A percentile compares a stretch with the other conserved stretches of the same genome.
Evolutionary conservation across 35 echinoderm and acorn worm species (phyloP).

Genomic region (Apostichopus parvimensis): DNA sequence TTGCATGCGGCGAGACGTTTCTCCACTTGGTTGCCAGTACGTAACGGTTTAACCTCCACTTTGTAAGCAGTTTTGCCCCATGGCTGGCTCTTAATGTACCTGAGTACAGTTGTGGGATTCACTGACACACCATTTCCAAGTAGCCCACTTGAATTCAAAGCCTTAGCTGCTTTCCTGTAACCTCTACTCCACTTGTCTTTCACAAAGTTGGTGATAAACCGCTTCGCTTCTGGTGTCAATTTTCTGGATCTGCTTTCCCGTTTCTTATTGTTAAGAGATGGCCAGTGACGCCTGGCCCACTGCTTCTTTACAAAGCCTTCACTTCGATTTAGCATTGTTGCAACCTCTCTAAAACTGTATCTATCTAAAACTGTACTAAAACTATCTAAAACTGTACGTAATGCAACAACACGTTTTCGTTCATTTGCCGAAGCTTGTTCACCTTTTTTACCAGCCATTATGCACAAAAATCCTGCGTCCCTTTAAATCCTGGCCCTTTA

Average conservation of each 20-base stretch:
- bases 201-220: conserved; percentile 34
- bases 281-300: conserved; percentile 28
- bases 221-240: conserved; percentile 20
- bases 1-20: conserved; percentile 8
- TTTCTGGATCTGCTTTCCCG: conserved; percentile 15
- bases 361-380: neutral
- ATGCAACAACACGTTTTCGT: conserved; percentile 21
- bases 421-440: conserved; percentile 17
- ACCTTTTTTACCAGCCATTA: conserved; percentile 21
- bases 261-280: conserved; percentile 32
- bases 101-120: conserved; percentile 17
- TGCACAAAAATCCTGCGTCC: conserved; percentile 22
- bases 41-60: conserved; percentile 51
- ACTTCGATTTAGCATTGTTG: conserved; percentile 34
- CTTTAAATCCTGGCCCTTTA: conserved; percentile 25
- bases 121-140: conserved; percentile 25
- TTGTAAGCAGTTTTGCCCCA: conserved; percentile 55
- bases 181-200: conserved; percentile 24
- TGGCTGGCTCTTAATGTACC: conserved; percentile 23
- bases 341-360: conserved; percentile 15
- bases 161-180: conserved; percentile 24
- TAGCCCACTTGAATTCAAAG: conserved; percentile 34
- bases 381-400: neutral
- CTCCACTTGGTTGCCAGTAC: conserved; percentile 33
- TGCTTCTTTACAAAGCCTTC: conserved; percentile 22